Evolutionary conservation across 1,140 invertebrate species (phyloP), one percentile per base, ranked within the genome.

Genomic region (Hyphantria cunea): DNA sequence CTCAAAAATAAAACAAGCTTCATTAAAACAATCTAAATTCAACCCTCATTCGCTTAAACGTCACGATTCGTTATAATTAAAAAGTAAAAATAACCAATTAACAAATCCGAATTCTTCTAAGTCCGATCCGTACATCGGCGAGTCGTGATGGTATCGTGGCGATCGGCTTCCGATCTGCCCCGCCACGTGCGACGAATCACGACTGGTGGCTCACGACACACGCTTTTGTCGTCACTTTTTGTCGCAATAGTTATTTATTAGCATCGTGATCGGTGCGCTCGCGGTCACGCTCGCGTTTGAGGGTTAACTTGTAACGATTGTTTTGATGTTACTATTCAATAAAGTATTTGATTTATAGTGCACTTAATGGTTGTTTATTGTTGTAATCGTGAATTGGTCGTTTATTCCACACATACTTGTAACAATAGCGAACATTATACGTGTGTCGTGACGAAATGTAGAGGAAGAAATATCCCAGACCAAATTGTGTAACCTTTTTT

Each of bases 161-260:
- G 56, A 60, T 53, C 54, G 41, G 66, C 63, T 65, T 70, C 66
- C 64, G 71, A 64, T 56, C 56, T 60, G 39, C 45, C 13, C 17
- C 39, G 70, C 39, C 80, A 80, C 80, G 74, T 76, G 80, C 78
- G 80, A 68, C 67, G 49, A 58, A 60, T 73, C 77, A 82, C 80
- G 77, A 76, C 69, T 33, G 11, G 44, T 17, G 39, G 63, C 64
- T 78, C 80, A 82, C 80, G 78, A 78, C 73, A 62, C 45, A 64
- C 68, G 69, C 45, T 49, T 60, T 67, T 25, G 17, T 74, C 71
- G 69, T 75, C 61, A 68, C 65, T 75, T 73, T 74, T 76, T 66
- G 70, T 69, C 67, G 56, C 47, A 25, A 33, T 47, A 25, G 37
- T 45, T 67, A 67, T 67, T 67, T 67, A 67, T 67, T 51, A 33